Evolutionary conservation across 2,888 invertebrate genomes (phyloP).

Genomic region (Spilosoma lubricipeda): DNA sequence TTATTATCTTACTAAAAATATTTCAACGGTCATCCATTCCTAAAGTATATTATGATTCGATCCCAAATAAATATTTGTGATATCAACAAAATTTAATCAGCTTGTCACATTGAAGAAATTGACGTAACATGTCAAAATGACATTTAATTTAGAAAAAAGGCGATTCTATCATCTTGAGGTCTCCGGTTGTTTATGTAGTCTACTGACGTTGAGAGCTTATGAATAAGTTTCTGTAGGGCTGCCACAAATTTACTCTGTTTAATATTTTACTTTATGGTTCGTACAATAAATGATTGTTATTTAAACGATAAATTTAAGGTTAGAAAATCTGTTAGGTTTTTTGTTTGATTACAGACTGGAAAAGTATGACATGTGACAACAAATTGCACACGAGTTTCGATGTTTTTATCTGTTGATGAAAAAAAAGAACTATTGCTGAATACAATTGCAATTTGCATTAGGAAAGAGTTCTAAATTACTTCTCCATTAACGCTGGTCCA

Average conservation of each 20-base stretch:
- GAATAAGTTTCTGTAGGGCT: conserved; percentile 67
- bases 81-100: conserved; percentile 20
- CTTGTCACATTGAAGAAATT: conserved; percentile 33
- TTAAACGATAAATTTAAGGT: background rate
- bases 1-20: background rate
- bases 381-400: too few relatives aligned
- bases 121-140: conserved; percentile 41
- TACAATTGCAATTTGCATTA: too few relatives aligned
- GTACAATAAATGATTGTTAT: background rate
- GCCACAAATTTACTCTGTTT: conserved; percentile 24
- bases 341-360: too few relatives aligned
- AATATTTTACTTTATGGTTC: background rate
- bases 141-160: conserved; percentile 33
- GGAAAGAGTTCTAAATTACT: background rate
- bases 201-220: conserved; percentile 65
- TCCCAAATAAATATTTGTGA: conserved; percentile 22
- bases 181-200: conserved; percentile 62
- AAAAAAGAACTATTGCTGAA: too few relatives aligned
- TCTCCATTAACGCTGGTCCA: background rate
- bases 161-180: conserved; percentile 56
- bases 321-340: background rate
- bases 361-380: too few relatives aligned
- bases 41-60: conserved; percentile 6
- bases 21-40: conserved; percentile 4
- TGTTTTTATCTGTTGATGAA: too few relatives aligned